Evolutionary conservation across 2,797 vertebrate species (phyloP).

Genomic region (Coreius guichenoti): DNA sequence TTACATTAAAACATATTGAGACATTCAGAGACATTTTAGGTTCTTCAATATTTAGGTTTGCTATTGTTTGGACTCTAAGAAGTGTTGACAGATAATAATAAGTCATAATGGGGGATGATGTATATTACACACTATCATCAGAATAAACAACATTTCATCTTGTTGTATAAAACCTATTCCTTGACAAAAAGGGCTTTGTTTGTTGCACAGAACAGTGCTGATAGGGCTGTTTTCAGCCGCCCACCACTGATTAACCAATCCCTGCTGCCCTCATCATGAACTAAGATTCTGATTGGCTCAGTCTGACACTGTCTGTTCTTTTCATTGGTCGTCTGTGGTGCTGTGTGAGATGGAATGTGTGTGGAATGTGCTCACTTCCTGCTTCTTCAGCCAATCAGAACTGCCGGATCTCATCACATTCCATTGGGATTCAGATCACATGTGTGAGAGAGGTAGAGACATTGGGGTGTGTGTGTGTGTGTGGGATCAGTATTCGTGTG

Average conservation of each 20-base stretch:
- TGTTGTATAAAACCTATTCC: neutral
- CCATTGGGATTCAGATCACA: slow-evolving; percentile 18
- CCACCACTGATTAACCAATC: slow-evolving; percentile 18
- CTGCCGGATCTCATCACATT: neutral
- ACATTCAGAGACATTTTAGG: neutral
- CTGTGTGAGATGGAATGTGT: slow-evolving; percentile 16
- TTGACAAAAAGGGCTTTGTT: slow-evolving; percentile 33
- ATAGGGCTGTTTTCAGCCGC: slow-evolving; percentile 18
- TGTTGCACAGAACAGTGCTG: neutral
- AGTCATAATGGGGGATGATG: neutral
- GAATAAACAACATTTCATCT: neutral
- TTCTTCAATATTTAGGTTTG: neutral
- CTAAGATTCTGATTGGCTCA: slow-evolving; percentile 25
- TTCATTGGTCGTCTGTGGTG: neutral
- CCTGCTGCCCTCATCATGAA: neutral
- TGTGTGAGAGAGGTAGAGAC: neutral
- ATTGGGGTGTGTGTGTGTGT: neutral
- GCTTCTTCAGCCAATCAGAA: slow-evolving; percentile 26
- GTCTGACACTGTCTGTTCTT: neutral
- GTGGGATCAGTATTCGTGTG: too few relatives aligned
- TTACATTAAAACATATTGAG: neutral
- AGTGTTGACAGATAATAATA: neutral
- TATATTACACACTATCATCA: neutral
- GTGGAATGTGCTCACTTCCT: slow-evolving; percentile 33
- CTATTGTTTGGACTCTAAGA: neutral